Evolutionary conservation across 2,888 invertebrate genomes (phyloP).

Genomic region (Sarcophaga carnaria): DNA sequence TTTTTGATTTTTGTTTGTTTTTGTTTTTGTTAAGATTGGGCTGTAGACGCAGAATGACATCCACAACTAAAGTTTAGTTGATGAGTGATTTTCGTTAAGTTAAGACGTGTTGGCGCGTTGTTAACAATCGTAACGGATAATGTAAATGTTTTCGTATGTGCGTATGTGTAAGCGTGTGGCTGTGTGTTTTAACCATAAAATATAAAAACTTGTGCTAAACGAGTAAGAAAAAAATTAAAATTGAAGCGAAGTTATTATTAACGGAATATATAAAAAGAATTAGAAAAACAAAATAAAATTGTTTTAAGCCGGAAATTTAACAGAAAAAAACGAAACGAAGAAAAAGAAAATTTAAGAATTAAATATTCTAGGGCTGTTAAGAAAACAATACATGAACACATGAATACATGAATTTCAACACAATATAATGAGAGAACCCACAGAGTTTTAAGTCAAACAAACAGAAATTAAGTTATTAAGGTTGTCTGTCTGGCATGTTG

Average conservation of each 20-base stretch:
- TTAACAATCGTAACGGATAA: conserved; percentile 2
- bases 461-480: not conserved
- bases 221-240: conserved; percentile 45
- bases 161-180: conserved; percentile 9
- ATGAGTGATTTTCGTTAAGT: conserved; percentile 63
- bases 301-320: conserved; percentile 63
- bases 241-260: conserved; percentile 48
- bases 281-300: conserved; percentile 39
- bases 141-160: not conserved
- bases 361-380: too few species aligned
- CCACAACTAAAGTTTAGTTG: conserved; percentile 67
- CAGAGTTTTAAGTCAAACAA: too few species aligned
- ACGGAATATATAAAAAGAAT: conserved; percentile 25
- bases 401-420: too few species aligned
- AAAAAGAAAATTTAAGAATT: not conserved
- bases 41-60: conserved; percentile 62
- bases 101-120: conserved; percentile 42
- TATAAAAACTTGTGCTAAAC: not conserved
- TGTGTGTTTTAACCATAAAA: not conserved
- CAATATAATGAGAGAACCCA: not conserved
- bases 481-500: not conserved
- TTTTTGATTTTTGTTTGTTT: conserved; percentile 1
- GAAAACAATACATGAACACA: too few species aligned
- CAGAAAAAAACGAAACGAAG: conserved; percentile 56
- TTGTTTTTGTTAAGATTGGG: conserved; percentile 39